These are phyloP conservation scores for Paedocypris sp. DNA, from an alignment of 2,113 vertebrate species.

Conservation along the genomic window DNA sequence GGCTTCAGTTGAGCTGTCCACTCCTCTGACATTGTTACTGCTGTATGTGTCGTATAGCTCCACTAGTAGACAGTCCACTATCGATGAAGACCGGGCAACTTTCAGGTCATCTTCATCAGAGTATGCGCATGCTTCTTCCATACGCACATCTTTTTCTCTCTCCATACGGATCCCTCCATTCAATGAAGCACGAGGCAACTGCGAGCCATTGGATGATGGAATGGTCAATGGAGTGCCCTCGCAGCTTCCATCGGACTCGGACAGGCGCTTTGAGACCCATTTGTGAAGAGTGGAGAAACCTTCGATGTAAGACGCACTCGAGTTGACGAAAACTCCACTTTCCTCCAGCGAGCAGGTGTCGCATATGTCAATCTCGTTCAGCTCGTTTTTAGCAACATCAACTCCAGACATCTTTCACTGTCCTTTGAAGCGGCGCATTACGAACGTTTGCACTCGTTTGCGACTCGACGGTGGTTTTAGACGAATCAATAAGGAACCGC, in stretches of 20 bases:
- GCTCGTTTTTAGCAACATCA: conserved; percentile 38
- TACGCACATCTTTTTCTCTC: not conserved
- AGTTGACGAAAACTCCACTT: conserved; percentile 48
- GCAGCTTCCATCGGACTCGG: not conserved
- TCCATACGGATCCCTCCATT: not conserved
- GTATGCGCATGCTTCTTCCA: conserved; percentile 23
- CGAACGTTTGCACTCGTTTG: not conserved
- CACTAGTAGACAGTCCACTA: conserved; percentile 82
- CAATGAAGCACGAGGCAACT: not conserved
- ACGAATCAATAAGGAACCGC: conserved; percentile 32
- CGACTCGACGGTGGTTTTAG: not conserved
- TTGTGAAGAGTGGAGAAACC: conserved; percentile 46
- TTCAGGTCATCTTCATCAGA: conserved; percentile 17
- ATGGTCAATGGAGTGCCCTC: not conserved
- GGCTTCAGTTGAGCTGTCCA: conserved; percentile 82
- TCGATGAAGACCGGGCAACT: conserved; percentile 62
- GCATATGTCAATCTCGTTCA: conserved; percentile 61
- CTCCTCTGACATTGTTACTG: conserved; percentile 42
- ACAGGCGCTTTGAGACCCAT: conserved; percentile 37
- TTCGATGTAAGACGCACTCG: conserved; percentile 29
- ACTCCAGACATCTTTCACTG: conserved; percentile 44
- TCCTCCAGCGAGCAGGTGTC: conserved; percentile 47
- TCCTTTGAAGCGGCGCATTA: not conserved
- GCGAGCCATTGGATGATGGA: not conserved
- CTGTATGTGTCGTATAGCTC: conserved; percentile 80